These are phyloP conservation scores for Cryptoblepharus egeriae DNA, from an alignment of 2,797 vertebrate genomes.

Conservation along the genomic window DNA sequence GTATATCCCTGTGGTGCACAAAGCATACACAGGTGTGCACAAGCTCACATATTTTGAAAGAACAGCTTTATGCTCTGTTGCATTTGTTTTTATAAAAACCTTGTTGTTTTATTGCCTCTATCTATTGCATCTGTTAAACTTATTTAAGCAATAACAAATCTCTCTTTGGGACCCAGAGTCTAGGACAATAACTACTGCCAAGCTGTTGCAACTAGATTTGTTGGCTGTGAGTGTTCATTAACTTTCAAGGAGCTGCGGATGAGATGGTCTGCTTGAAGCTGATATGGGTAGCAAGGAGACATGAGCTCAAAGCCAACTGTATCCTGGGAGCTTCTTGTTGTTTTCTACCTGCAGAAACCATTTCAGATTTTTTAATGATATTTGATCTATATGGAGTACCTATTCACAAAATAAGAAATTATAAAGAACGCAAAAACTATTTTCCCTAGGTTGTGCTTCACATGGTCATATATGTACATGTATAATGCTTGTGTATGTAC, in stretches of 20 bases:
- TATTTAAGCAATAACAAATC: conserved; percentile 77
- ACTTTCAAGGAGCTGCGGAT: conserved; percentile 59
- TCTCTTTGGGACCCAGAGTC: conserved; percentile 67
- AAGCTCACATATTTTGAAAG: conserved; percentile 34
- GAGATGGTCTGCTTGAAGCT: conserved; percentile 58
- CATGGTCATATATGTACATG: background rate
- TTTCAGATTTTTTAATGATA: conserved; percentile 50
- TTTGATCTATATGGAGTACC: conserved; percentile 52
- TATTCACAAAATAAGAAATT: background rate
- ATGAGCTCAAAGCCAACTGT: conserved; percentile 68
- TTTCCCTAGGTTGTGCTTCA: conserved; percentile 29
- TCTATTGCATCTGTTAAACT: conserved; percentile 76
- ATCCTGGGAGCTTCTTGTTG: conserved; percentile 61
- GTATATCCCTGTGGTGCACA: conserved; percentile 55
- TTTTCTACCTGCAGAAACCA: conserved; percentile 60
- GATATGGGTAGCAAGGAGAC: conserved; percentile 73
- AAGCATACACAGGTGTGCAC: background rate
- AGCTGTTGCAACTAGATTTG: conserved; percentile 75
- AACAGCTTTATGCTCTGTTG: conserved; percentile 73
- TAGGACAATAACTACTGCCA: conserved; percentile 56
- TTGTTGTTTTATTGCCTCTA: conserved; percentile 74
- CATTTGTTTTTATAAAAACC: conserved; percentile 73
- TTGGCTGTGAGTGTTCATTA: conserved; percentile 73
- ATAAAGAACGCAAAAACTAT: conserved; percentile 33
- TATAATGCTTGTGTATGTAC: background rate